Base-by-base conservation (phyloP, 2,797 vertebrate genomes). In the Poeciliopsis paucimaculata region DNA sequence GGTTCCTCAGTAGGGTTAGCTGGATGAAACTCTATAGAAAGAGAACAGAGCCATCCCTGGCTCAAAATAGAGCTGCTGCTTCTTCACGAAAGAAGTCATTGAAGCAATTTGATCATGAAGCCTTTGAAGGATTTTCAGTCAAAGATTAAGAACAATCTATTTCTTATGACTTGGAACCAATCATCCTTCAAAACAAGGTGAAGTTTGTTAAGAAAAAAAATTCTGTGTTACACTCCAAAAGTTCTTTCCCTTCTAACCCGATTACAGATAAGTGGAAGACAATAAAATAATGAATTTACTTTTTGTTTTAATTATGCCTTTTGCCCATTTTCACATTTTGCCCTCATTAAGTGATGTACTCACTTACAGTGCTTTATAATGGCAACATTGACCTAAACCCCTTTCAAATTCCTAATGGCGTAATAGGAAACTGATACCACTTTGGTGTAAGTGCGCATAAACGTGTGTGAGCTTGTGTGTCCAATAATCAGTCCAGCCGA, bases 401-500 rank as follows among this genome's bases (percentile, higher is more conserved):
- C 57, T 47, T 28, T 36, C 78, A 79, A 71, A 45, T 26, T n/a
- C 26, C 23, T 72, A 77, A 82, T 78, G 66, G 77, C 72, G 36
- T 26, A 23, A 70, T n/a, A 68, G 53, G 77, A 82, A 2, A 43
- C 73, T 26, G 72, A 82, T 78, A 83, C 74, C 75, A 49, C 72
- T 84, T 82, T 55, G 9, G 73, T 74, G 49, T 64, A 75, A 77
- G 20, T 73, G 68, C 72, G 80, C 45, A 73, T 73, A 60, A 74
- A 51, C 71, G 45, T 80, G 77, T 36, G 77, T 73, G 82, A 79
- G 70, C 60, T 77, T 78, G 85, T 88, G 86, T 86, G 85, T 86
- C 85, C 86, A 80, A 89, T 93, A 93, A 93, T 94, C 87, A 91
- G 89, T 86, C 74, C 31, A 72, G 79, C 86, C 88, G 86, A 92